These are phyloP conservation scores for Parasteatoda lunata DNA, from an alignment of 2,888 invertebrate genomes.

Conservation along the genomic window DNA sequence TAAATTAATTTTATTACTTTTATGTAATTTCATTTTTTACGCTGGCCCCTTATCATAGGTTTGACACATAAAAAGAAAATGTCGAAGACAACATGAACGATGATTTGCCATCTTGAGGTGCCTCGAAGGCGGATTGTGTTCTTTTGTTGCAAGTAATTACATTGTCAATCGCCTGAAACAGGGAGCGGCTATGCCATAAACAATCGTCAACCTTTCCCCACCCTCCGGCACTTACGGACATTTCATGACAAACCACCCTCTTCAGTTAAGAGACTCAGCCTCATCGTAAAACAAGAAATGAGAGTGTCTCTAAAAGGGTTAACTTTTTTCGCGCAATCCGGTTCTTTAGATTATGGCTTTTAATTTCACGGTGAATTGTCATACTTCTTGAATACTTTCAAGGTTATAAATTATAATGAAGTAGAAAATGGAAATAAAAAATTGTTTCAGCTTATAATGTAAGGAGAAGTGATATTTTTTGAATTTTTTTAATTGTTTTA, in stretches of 20 bases:
- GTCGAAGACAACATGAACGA: constrained; percentile 62
- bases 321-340: neutral
- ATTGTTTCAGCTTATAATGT: no score
- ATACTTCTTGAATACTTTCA: neutral
- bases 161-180: constrained; percentile 63
- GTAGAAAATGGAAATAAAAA: no score
- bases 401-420: no score
- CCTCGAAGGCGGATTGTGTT: constrained; percentile 47
- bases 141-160: constrained; percentile 67
- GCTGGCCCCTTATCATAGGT: neutral
- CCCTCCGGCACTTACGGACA: neutral
- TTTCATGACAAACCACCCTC: neutral
- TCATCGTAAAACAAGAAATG: neutral
- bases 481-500: no score
- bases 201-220: constrained; percentile 32
- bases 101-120: constrained; percentile 55
- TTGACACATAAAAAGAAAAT: neutral
- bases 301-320: constrained; percentile 39
- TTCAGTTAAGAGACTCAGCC: neutral
- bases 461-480: no score
- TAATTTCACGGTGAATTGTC: neutral
- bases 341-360: neutral
- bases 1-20: no score
- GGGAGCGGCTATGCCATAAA: constrained; percentile 59
- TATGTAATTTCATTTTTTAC: neutral